Evolutionary conservation across 1,140 invertebrate species (phyloP), one percentile per base, ranked within the genome.

Genomic region (Zophobas atratus): DNA sequence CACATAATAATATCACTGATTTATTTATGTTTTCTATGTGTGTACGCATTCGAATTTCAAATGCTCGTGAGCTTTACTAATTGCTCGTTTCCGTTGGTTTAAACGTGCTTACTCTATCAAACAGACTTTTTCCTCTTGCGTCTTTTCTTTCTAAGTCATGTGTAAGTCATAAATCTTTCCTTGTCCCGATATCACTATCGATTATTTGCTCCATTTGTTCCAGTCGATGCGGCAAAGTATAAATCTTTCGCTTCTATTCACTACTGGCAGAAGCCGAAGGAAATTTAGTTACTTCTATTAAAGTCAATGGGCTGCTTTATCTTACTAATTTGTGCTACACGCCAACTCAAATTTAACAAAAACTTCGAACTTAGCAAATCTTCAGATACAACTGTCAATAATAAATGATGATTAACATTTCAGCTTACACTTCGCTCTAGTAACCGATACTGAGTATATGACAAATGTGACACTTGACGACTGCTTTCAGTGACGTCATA

Each of bases 161-260:
- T 77, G 79, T 75, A 49, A 55, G 60, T 72, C 51, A 81, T 82
- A 82, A 82, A 83, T 82, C 81, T 79, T 76, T 72, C 78, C 38
- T 79, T 77, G 75, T 81, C 80, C 77, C 77, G 80, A 80, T 85
- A 85, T 85, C 84, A 85, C 82, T 85, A 85, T 85, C 84, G 84
- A 85, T 85, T 85, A 85, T 81, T 82, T 82, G 84, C 80, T 76
- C 84, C 84, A 85, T 85, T 85, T 85, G 83, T 85, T 83, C 75
- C 80, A 77, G 81, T 78, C 82, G 77, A 82, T 81, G 83, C 81
- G 81, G 78, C 77, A 83, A 84, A 77, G 72, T 75, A 85, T 85
- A 85, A 85, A 85, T 85, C 84, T 85, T 83, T 77, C 74, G 57
- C 49, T 80, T 83, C 79, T 78, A 83, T 83, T 82, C 77, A 83